phyloP scores from a whole-genome alignment of 2,888 invertebrate genomes.

The Cataglyphis albicans region DNA sequence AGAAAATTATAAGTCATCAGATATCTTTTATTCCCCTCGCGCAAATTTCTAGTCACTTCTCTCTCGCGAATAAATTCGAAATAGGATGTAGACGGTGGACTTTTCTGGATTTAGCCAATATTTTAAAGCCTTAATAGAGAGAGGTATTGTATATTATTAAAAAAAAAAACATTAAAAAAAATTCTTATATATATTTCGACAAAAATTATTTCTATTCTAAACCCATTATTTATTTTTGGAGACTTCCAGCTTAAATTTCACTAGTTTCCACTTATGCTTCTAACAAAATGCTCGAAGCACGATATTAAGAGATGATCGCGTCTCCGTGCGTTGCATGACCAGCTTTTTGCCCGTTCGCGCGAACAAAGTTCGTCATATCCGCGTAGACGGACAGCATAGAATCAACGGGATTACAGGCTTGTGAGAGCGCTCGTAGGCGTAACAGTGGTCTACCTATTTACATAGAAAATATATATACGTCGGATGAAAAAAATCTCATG shows the following conservation, averaged over 20 bases:
- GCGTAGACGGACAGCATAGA: constrained; percentile 29
- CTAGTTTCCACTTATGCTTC: not conserved
- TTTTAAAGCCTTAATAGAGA: not conserved
- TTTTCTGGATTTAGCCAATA: not conserved
- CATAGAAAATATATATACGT: not conserved
- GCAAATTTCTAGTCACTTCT: constrained; percentile 25
- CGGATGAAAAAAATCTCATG: not conserved
- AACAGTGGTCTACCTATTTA: not conserved
- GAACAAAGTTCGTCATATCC: constrained; percentile 41
- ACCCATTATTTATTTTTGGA: not conserved
- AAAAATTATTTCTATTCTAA: not conserved
- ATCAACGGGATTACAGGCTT: constrained; percentile 33
- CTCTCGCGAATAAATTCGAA: constrained; percentile 17
- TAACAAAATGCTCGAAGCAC: not conserved
- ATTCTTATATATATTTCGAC: not conserved
- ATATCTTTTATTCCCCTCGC: constrained; percentile 20
- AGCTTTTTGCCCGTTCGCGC: constrained; percentile 27
- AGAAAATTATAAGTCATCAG: constrained; percentile 24
- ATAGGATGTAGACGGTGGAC: not conserved
- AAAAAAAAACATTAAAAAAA: not conserved
- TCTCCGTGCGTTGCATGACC: not conserved
- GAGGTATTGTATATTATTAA: not conserved
- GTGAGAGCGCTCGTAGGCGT: not conserved
- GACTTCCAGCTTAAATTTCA: not conserved
- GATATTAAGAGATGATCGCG: constrained; percentile 15